Base-by-base conservation (phyloP, 2,113 vertebrate genomes). In the Poecile atricapillus region DNA sequence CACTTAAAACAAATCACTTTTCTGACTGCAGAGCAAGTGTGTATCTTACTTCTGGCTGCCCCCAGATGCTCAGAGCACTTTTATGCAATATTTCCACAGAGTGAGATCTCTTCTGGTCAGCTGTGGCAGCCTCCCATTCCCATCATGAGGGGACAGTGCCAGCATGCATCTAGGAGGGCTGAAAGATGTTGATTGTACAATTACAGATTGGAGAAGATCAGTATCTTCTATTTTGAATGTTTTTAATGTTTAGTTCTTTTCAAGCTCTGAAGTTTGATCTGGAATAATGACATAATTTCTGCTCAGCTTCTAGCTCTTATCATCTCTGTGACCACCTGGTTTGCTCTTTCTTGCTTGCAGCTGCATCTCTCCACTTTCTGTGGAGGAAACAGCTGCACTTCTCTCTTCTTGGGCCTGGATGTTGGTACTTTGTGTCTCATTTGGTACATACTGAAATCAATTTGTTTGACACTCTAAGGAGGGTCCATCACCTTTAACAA, bases 321-420 rank as follows among this genome's bases (percentile, higher is more conserved):
- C 58, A 10, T 63, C 43, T 82, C 31, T 71, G 33, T 44, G 55
- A 70, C 39, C 58, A 85, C n/a, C 43, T 84, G 73, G 76, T 69
- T 90, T 82, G 50, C 12, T 85, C 30, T 68, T 41, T 67, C 77
- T 81, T 63, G 33, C 73, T 81, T 68, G 47, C 85, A 92, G 70
- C 74, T 92, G 74, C 17, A 16, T 76, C 59, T 79, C 27, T 56
- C 21, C 35, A 28, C 21, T 50, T 70, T 81, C 81, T 89, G 68
- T 69, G 43, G 52, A 89, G 86, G 83, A 94, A 92, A 92, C 74
- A 82, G 87, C 68, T 86, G 71, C 56, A 50, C 30, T 78, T 93
- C 28, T 65, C 79, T 85, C 94, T 86, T 91, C 53, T 73, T 73
- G 65, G 18, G n/a, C 50, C 46, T 43, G 75, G n/a, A 58, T 67